Percentiles rank a stretch among this genome's conserved stretches.
Evolutionary conservation across 2,797 vertebrate species (phyloP).

Genomic region (Holocentrus rufus): DNA sequence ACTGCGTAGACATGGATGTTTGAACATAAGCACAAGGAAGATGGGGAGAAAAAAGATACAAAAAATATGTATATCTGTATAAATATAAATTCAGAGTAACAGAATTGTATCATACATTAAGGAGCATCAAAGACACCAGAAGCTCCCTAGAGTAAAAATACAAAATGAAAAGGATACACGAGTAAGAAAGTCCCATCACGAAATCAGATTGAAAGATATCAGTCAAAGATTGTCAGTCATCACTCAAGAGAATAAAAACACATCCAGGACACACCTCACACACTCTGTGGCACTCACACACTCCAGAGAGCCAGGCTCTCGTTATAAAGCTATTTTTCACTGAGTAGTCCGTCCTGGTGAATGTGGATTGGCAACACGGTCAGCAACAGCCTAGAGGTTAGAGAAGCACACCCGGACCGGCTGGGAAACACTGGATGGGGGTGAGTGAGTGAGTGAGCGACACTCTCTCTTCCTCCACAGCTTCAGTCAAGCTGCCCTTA

Average conservation of each 20-base stretch:
- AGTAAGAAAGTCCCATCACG: conserved; percentile 64
- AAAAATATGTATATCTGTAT: conserved; percentile 87
- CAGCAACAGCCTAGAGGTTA: conserved; percentile 7
- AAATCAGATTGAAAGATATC: conserved; percentile 62
- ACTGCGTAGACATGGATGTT: conserved; percentile 80
- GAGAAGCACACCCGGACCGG: conserved; percentile 30
- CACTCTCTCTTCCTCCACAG: neutral
- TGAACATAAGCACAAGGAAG: conserved; percentile 78
- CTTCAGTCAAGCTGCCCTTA: neutral
- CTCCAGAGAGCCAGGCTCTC: conserved; percentile 50
- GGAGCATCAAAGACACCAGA: conserved; percentile 64
- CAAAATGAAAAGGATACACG: conserved; percentile 68
- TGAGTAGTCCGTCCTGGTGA: conserved; percentile 60
- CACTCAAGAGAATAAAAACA: conserved; percentile 57
- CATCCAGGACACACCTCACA: conserved; percentile 63
- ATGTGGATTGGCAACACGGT: conserved; percentile 45
- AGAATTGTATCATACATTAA: conserved; percentile 81
- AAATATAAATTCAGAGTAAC: conserved; percentile 86
- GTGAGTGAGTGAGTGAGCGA: conserved; percentile 28
- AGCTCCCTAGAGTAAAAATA: conserved; percentile 75
- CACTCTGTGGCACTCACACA: conserved; percentile 48
- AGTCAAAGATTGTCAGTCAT: conserved; percentile 83
- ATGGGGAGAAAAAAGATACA: conserved; percentile 74
- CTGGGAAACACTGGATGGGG: conserved; percentile 11
- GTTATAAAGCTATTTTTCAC: conserved; percentile 72